Base-by-base conservation (phyloP, 2,797 vertebrate genomes). In the Pseudomugil tenellus region DNA sequence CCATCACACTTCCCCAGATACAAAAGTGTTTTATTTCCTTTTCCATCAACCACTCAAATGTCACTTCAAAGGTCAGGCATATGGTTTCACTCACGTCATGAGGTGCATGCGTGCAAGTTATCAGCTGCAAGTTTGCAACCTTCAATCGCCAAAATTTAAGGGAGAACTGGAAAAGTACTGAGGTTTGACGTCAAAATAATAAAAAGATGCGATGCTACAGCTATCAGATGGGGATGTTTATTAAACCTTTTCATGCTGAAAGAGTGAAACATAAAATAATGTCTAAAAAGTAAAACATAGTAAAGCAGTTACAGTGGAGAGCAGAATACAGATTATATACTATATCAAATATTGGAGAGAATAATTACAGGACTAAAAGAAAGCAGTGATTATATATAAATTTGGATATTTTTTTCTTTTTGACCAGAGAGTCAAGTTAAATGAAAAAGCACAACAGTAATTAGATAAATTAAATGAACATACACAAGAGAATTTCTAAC, bases 281-380 rank as follows among this genome's bases (percentile, higher is more conserved):
- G 35, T 70, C 34, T 60, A 48, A 80, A 84, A 84, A 73, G 75
- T 80, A 68, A 81, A 66, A 67, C 54, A 69, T 41, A 17, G 60
- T 58, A 41, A 52, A 56, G 58, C 19, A 48, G 68, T 74, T 43
- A 53, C 43, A 58, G 16, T 23, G 48, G 13, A 63, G 46, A 52
- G 49, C 37, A 67, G 54, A 41, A 53, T 65, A 31, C 14, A 39
- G 58, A 75, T 70, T 26, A 55, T 58, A 67, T 49, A 37, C 58
- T 25, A 76, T 37, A 60, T 72, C 57, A 67, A 70, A 76, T 55
- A 53, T 77, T 58, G 48, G 32, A 64, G 34, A 79, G 17, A 35
- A 72, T 67, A n/a, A 73, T 65, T 57, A 51, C 46, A n/a, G 43
- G 41, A 58, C 52, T 41, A 39, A 39, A 65, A 72, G 58, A 23